Evolutionary conservation across 1,140 invertebrate genomes (phyloP).

Genomic region (Brachionus rotundiformis): DNA sequence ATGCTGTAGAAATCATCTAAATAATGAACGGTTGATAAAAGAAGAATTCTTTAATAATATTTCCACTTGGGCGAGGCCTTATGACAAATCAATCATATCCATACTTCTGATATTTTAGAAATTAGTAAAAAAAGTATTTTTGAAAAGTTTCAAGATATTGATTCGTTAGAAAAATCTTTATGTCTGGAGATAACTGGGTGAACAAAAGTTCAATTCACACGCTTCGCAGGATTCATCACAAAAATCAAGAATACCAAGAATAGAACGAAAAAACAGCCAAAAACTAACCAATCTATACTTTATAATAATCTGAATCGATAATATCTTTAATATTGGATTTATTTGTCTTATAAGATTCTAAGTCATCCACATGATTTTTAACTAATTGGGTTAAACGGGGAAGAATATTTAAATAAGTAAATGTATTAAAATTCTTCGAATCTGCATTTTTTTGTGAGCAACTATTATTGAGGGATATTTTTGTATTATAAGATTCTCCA

Average conservation of each 20-base stretch:
- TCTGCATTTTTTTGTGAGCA: too few relatives aligned
- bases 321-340: too few relatives aligned
- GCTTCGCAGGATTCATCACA: background rate
- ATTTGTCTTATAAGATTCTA: too few relatives aligned
- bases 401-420: too few relatives aligned
- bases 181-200: background rate
- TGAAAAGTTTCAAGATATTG: background rate
- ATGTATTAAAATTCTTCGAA: too few relatives aligned
- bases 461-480: too few relatives aligned
- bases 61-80: background rate
- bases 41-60: background rate
- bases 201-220: background rate
- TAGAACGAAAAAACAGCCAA: conserved; percentile 9
- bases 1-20: conserved; percentile 2
- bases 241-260: background rate
- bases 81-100: background rate
- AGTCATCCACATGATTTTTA: too few relatives aligned
- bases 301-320: too few relatives aligned
- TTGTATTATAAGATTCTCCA: too few relatives aligned
- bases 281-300: background rate
- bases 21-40: background rate
- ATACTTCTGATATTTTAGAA: conserved; percentile 15
- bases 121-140: background rate
- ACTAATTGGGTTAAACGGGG: too few relatives aligned
- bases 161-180: background rate